Evolutionary conservation across 1,140 invertebrate genomes (phyloP), one percentile per base, ranked within the genome.

Genomic region (Carposina sasakii): DNA sequence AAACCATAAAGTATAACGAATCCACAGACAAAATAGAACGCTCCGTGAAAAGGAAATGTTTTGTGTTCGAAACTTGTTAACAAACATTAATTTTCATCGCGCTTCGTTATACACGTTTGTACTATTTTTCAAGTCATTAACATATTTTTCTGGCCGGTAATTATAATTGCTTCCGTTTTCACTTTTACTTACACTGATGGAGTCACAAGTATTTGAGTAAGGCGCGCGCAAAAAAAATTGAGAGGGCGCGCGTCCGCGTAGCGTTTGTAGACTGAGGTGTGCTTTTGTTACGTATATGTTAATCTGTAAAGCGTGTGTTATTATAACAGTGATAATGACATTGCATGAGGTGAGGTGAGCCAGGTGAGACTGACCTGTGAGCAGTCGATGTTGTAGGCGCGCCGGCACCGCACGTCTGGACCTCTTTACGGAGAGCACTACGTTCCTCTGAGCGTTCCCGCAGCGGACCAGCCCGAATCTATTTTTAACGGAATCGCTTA

Each of bases 251-350:
- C 12, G 17, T 8, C 19, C 36, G 36, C 16, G 8, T 5, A 8
- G 23, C 15, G 41, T 3, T 2, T 9, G 6, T 2, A n/a, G 6
- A 41, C 39, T 9, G 39, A 17, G 21, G 39, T 9, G 16, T 13
- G 12, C 37, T 5, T 3, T 4, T 19, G 15, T 15, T 16, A n/a
- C 24, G 6, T 51, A 64, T 54, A 70, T 73, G 64, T 74, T 70
- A n/a, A 70, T 75, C 62, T 54, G 51, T 53, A 15, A 19, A 17
- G 13, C 20, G 52, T 57, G 60, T 71, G 58, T 71, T 74, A 74
- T 79, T 63, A 76, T 73, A 74, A 74, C 70, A 69, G 67, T 77
- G 69, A 74, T 82, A 78, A 79, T 82, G 74, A 78, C 76, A 81
- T 76, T 79, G 70, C 58, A 28, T 49, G 69, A 77, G 67, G 75